Base-by-base conservation (phyloP, 2,888 invertebrate genomes). In the Brenthis daphne region DNA sequence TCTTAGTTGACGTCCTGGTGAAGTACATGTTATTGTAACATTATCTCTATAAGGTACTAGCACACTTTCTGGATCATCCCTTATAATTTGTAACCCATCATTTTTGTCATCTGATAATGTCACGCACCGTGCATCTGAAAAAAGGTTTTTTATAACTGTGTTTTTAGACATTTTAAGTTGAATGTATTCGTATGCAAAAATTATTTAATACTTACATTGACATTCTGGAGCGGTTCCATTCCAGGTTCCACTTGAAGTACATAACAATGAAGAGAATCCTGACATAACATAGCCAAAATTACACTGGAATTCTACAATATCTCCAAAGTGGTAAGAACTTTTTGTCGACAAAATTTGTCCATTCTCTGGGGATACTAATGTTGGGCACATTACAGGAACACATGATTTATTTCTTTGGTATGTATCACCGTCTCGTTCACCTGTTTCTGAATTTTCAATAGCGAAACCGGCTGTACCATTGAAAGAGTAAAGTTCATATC, bases 361-460 rank as follows among this genome's bases (percentile, higher is more conserved):
- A 85, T 98, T 98, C 85, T 97, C 97, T 0, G 98, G 98, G 3
- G 96, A 93, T 47, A 93, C 85, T 54, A 98, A 84, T 2, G 93
- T 85, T 6, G 98, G 97, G 76, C 98, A 98, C 97, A 98, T 97
- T 3, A 98, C 94, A 0, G 98, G 97, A 13, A 99, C 98, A 86
- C 99, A 99, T 47, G 98, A 97, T 90, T 99, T 99, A 85, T 99
- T 98, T 77, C 96, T 94, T 83, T 97, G 96, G 83, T 96, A 97
- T 1, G 96, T 94, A 82, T 99, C 99, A 0, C 98, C 98, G 79
- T 98, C 97, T 70, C 97, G 94, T 73, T 96, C 94, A 6, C 99
- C 99, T 65, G 95, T 96, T 92, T 99, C 99, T 0, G 95, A 95
- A 67, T 93, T 90, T 78, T 97, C 97, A 65, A 99, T 94, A 61